Evolutionary conservation across 2,888 invertebrate genomes (phyloP).

Genomic region (Lordiphosa andalusiaca): DNA sequence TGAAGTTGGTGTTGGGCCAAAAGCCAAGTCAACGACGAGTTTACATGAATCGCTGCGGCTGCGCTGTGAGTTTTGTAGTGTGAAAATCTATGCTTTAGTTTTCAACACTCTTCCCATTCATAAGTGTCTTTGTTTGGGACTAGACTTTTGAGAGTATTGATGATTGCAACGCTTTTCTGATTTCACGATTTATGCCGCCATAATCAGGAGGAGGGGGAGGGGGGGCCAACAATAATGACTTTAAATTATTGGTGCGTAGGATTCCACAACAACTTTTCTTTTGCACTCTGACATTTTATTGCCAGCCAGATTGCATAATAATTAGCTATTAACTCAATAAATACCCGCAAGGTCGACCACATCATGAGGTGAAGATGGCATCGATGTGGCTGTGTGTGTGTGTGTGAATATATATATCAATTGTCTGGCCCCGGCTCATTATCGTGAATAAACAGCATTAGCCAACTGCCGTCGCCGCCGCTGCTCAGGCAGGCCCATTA

Average conservation of each 20-base stretch:
- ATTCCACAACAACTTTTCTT: constrained; percentile 4
- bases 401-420: constrained; percentile 33
- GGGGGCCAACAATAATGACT: constrained; percentile 15
- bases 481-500: constrained; percentile 35
- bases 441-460: constrained; percentile 56
- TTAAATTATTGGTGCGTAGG: constrained; percentile 11
- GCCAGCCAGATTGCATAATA: constrained; percentile 9
- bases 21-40: constrained; percentile 46
- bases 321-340: constrained; percentile 15
- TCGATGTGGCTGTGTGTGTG: neutral
- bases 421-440: constrained; percentile 47
- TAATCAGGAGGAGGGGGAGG: constrained; percentile 15
- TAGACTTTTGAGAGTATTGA: constrained; percentile 21
- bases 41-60: constrained; percentile 47
- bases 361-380: neutral
- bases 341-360: constrained; percentile 16
- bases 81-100: constrained; percentile 54
- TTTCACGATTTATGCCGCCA: constrained; percentile 27
- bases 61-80: constrained; percentile 48
- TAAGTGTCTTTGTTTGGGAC: constrained; percentile 35
- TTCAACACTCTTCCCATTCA: constrained; percentile 50
- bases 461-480: too few species aligned
- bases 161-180: constrained; percentile 58
- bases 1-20: constrained; percentile 40
- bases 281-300: constrained; percentile 18